Percentiles rank a stretch among this genome's conserved stretches.
Evolutionary conservation across 2,113 vertebrate genomes (phyloP).

Genomic region (Litocranius walleri): DNA sequence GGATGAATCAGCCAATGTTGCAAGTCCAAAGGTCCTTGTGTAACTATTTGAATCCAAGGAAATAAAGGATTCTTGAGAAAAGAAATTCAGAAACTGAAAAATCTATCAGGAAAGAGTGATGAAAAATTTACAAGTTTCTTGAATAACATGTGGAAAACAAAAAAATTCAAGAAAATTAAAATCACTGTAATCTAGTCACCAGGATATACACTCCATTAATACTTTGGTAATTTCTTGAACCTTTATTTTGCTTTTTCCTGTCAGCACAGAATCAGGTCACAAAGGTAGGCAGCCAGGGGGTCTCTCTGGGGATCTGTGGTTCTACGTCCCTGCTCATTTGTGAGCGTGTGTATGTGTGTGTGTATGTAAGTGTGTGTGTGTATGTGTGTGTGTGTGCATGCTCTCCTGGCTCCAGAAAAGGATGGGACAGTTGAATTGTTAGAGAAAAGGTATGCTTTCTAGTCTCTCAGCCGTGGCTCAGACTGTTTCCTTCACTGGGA

Average conservation of each 20-base stretch:
- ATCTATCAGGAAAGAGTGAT: not conserved
- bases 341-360: accelerated
- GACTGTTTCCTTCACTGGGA: not conserved
- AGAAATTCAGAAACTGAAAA: not conserved
- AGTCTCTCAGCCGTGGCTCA: not conserved
- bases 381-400: accelerated
- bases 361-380: not conserved
- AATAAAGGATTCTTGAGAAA: not conserved
- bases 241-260: not conserved
- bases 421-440: not conserved
- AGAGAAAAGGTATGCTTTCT: not conserved
- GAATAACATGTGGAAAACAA: not conserved
- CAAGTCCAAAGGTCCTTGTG: not conserved
- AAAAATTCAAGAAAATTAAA: not conserved
- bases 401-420: not conserved
- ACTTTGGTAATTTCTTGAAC: not conserved
- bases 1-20: not conserved
- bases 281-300: not conserved
- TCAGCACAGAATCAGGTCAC: not conserved
- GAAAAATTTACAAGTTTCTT: not conserved
- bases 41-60: not conserved
- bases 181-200: not conserved
- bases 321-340: not conserved
- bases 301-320: not conserved
- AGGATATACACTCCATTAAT: not conserved